Conservation (phyloP, 2,797 vertebrate genomes). For the Notoglanidium macrostoma region DNA sequence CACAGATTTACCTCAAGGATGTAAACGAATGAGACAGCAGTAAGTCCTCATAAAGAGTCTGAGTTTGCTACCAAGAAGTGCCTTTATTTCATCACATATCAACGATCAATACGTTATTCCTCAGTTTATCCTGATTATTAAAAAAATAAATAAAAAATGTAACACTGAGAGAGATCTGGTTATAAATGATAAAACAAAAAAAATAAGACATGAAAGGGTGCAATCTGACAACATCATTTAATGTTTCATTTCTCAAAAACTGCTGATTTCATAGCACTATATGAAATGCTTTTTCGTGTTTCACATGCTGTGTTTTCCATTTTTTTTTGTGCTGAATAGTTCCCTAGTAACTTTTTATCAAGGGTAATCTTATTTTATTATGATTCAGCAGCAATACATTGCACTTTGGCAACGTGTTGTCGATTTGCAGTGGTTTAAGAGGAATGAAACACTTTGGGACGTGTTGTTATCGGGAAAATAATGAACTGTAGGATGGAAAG, state of each 20-base stretch:
- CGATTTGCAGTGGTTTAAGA: background rate
- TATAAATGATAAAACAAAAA: background rate
- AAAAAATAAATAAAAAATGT: background rate
- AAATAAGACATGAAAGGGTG: background rate
- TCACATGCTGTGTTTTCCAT: background rate
- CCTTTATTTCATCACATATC: slow-evolving; percentile 19
- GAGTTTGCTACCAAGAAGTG: slow-evolving; percentile 11
- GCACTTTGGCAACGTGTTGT: background rate
- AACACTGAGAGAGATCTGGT: background rate
- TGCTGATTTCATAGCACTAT: background rate
- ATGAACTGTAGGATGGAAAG: background rate
- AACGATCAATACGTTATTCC: background rate
- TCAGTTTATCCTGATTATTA: background rate
- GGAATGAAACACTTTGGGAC: background rate
- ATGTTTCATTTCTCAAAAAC: background rate
- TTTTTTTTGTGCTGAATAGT: background rate
- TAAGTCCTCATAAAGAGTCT: slow-evolving; percentile 57
- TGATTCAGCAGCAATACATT: background rate
- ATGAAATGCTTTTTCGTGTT: background rate
- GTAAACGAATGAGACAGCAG: slow-evolving; percentile 77
- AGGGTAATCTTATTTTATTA: background rate
- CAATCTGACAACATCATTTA: background rate
- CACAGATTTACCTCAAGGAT: slow-evolving; percentile 79
- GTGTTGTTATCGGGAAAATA: background rate
- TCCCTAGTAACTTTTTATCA: background rate